Evolutionary conservation across 2,113 vertebrate species (phyloP).

Genomic region (Tricholaema leucomelas): DNA sequence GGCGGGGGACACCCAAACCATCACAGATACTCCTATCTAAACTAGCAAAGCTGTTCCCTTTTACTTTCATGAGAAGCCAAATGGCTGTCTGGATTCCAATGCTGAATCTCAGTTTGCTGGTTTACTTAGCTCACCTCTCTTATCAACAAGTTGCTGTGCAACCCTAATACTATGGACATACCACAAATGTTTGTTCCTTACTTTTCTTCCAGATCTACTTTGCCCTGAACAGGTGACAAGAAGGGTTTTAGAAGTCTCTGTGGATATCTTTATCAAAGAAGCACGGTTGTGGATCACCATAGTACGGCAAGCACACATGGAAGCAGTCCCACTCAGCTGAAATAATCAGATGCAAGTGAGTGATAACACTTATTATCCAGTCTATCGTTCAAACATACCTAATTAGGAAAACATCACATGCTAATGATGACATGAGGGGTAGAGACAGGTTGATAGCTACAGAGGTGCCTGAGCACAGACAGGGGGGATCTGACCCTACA

Average conservation of each 20-base stretch:
- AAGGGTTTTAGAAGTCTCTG: not conserved
- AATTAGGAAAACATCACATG: too few species aligned
- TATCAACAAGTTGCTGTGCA: not conserved
- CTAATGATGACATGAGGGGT: too few species aligned
- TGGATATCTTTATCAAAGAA: not conserved
- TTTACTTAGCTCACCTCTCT: not conserved
- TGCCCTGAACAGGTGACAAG: not conserved
- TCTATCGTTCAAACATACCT: not conserved
- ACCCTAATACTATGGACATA: not conserved
- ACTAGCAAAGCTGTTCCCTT: not conserved
- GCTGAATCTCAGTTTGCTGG: not conserved
- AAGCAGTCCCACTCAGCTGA: not conserved
- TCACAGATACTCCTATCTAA: too few species aligned
- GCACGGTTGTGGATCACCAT: accelerated
- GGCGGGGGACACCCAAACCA: too few species aligned
- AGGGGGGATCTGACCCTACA: too few species aligned
- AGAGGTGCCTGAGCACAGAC: too few species aligned
- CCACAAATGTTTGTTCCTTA: not conserved
- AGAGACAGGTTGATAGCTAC: too few species aligned
- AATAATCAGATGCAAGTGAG: not conserved
- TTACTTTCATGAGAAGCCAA: not conserved
- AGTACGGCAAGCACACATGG: not conserved
- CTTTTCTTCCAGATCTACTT: not conserved
- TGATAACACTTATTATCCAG: too few species aligned
- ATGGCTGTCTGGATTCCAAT: not conserved